Evolutionary conservation across 2,797 vertebrate genomes (phyloP), one percentile per base, ranked within the genome.

Genomic region (Pipistrellus kuhlii): DNA sequence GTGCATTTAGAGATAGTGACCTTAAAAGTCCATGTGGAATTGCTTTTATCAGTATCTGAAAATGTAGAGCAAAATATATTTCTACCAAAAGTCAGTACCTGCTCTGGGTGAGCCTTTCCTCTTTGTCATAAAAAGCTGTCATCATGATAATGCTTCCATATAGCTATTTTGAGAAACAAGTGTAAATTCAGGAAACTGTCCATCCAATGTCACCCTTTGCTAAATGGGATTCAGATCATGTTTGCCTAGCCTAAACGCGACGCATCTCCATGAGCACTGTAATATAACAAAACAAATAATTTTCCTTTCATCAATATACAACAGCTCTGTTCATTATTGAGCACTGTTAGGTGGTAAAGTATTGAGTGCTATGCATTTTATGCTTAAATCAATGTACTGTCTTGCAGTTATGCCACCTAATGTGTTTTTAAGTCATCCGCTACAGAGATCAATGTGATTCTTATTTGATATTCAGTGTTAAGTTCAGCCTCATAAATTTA

Each of bases 351-450:
- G 98, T 98, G 97, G 97, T 98, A 97, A 98, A 98, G 97, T 98
- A 98, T 98, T 98, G 98, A 98, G 97, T 98, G 98, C 98, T 97
- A 97, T 98, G 97, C 97, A 98, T 98, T 99, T 98, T 98, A 98
- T 98, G 97, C 98, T 98, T 99, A 99, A 99, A 99, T 99, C 99
- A 99, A 99, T 99, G 98, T 98, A 98, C 98, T 97, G 97, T 98
- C 98, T 97, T 98, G 98, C 98, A 98, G 98, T 99, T 99, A 98
- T 98, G 98, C 98, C 98, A 99, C 98, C 99, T 99, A 99, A 99
- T 99, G 98, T 98, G 98, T 99, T 99, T 99, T 99, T 99, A 99
- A 99, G 99, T 98, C 98, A 99, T 98, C 98, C 97, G 97, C 98
- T 97, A 95, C 98, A 97, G 98, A 99, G 99, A 99, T 99, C 99